phyloP scores from a whole-genome alignment of 1,140 invertebrate genomes.

The Papilio dardanus region DNA sequence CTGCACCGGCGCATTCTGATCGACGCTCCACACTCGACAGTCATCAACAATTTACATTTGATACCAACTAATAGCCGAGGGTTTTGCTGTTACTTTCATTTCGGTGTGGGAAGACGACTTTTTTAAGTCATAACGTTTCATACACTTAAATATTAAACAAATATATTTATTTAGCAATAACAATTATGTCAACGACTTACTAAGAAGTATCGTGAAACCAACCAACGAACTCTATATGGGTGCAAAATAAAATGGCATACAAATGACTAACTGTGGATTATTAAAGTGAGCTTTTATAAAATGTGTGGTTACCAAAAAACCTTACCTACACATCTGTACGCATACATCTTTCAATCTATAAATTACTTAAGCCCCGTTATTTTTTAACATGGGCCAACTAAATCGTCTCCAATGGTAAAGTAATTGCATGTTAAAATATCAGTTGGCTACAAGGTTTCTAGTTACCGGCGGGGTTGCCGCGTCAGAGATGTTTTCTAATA shows the following conservation, averaged over 20 bases:
- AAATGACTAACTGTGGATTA: neutral
- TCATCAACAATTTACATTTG: slow-evolving; percentile 51
- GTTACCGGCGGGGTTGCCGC: slow-evolving; percentile 33
- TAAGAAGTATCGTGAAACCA: neutral
- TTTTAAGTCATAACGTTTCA: neutral
- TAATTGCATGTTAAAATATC: slow-evolving; percentile 23
- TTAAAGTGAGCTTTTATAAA: neutral
- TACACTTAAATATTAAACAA: neutral
- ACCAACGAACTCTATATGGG: neutral
- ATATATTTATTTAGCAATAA: slow-evolving; percentile 25
- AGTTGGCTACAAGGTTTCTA: slow-evolving; percentile 25
- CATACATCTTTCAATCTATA: neutral
- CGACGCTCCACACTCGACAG: slow-evolving; percentile 54
- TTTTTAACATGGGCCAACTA: slow-evolving; percentile 24
- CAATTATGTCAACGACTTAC: neutral
- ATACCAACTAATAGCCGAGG: slow-evolving; percentile 28
- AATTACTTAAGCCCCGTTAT: slow-evolving; percentile 15
- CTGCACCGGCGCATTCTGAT: slow-evolving; percentile 64
- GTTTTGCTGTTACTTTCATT: slow-evolving; percentile 35
- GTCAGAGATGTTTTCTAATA: slow-evolving; percentile 53
- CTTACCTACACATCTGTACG: neutral
- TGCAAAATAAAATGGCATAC: neutral
- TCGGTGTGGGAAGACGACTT: slow-evolving; percentile 36
- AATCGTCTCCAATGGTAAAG: slow-evolving; percentile 17
- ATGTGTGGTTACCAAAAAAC: neutral